Evolutionary conservation across 2,888 invertebrate genomes (phyloP).

Genomic region (Lasioglossum malachurum): DNA sequence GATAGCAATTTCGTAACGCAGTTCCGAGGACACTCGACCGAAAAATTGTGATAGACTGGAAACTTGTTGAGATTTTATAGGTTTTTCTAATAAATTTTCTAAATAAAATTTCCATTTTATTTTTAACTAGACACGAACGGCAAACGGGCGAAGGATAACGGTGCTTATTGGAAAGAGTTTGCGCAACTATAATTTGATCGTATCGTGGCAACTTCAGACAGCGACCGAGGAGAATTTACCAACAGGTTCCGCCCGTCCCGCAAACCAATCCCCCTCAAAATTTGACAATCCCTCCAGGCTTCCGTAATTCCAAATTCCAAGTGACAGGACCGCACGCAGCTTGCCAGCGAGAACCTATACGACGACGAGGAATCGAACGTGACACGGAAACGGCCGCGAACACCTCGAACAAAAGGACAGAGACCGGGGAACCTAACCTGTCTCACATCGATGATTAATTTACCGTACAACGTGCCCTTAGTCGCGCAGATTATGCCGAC

Average conservation of each 20-base stretch:
- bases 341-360: background rate
- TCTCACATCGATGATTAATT: slow-evolving; percentile 61
- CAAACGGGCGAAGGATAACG: no score
- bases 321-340: slow-evolving; percentile 32
- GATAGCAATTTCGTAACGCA: background rate
- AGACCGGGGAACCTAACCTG: slow-evolving; percentile 33
- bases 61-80: background rate
- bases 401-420: background rate
- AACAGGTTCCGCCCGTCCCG: slow-evolving; percentile 14
- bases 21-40: background rate
- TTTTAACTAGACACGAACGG: no score
- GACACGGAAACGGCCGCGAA: background rate
- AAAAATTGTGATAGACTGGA: background rate
- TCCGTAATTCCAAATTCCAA: slow-evolving; percentile 57
- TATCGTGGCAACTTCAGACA: slow-evolving; percentile 61
- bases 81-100: background rate
- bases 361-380: background rate
- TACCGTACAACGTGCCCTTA: slow-evolving; percentile 43
- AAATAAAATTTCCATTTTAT: no score
- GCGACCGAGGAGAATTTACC: slow-evolving; percentile 30
- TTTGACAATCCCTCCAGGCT: slow-evolving; percentile 51
- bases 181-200: slow-evolving; percentile 11
- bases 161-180: background rate
- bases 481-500: slow-evolving; percentile 68
- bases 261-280: slow-evolving; percentile 47